Conservation (phyloP, 2,888 invertebrate species). For the Agrochola lychnidis region DNA sequence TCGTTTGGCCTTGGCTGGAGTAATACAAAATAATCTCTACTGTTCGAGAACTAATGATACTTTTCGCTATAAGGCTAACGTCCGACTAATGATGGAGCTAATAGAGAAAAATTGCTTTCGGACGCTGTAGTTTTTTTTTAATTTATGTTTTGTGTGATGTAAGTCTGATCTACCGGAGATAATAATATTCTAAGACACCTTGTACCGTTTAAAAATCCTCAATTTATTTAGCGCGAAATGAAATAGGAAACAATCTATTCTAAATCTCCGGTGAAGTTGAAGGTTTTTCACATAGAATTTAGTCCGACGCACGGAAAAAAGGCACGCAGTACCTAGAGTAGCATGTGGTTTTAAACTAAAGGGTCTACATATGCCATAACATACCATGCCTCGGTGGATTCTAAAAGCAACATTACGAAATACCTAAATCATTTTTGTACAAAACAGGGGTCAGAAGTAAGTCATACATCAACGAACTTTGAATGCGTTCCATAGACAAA, state of each 20-base stretch:
- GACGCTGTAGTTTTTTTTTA: neutral
- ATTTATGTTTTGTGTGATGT: too few relatives aligned
- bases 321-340: neutral
- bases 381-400: neutral
- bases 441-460: neutral
- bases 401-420: too few relatives aligned
- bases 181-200: neutral
- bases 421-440: neutral
- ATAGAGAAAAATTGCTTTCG: slow-evolving; percentile 10
- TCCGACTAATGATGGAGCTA: slow-evolving; percentile 1
- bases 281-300: neutral
- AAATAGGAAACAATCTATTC: neutral
- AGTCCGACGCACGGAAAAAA: neutral
- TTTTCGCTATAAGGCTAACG: slow-evolving; percentile 32
- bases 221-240: neutral
- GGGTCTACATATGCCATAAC: neutral
- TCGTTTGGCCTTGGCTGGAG: neutral
- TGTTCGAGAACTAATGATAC: slow-evolving; percentile 18
- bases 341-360: too few relatives aligned
- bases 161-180: neutral
- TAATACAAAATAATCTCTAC: neutral
- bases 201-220: neutral
- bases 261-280: neutral
- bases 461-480: slow-evolving; percentile 17
- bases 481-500: slow-evolving; percentile 10